phyloP scores from a whole-genome alignment of 2,888 invertebrate species.

The Frankliniella intonsa region DNA sequence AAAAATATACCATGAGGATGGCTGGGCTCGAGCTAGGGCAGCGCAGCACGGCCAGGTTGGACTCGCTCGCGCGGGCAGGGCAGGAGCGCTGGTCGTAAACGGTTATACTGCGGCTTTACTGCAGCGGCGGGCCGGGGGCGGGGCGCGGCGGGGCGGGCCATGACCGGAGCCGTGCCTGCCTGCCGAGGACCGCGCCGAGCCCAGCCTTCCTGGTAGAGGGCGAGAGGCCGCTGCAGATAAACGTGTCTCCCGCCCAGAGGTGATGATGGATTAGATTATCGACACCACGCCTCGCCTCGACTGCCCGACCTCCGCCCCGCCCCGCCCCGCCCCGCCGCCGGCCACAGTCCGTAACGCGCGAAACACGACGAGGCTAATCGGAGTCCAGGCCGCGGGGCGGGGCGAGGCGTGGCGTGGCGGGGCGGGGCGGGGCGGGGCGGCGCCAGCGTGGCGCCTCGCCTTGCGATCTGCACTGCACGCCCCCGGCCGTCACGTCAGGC shows the following conservation, averaged over 20 bases:
- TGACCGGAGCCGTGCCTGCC: background rate
- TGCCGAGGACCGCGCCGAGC: background rate
- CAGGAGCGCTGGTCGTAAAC: background rate
- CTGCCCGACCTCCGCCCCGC: too few species aligned
- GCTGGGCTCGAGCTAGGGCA: background rate
- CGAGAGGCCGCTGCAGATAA: background rate
- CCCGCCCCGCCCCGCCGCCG: too few species aligned
- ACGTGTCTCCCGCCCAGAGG: background rate
- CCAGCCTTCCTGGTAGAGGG: background rate
- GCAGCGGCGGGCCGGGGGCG: background rate
- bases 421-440: too few species aligned
- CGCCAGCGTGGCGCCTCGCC: too few species aligned
- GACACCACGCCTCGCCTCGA: background rate
- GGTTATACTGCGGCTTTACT: slow-evolving; percentile 2
- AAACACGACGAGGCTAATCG: too few species aligned
- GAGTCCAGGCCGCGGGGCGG: too few species aligned
- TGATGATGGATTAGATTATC: slow-evolving; percentile 22
- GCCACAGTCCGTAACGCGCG: too few species aligned
- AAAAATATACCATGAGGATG: slow-evolving; percentile 13
- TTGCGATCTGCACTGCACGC: too few species aligned
- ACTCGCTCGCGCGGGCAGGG: background rate
- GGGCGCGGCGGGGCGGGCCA: background rate
- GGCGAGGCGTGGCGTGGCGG: too few species aligned
- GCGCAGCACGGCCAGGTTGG: background rate
- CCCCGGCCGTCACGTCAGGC: too few species aligned